Percentiles rank a stretch among this genome's conserved stretches.
These are phyloP conservation scores for Acipenser transmontanus DNA, from an alignment of 2,797 vertebrate genomes.

Conservation along the genomic window DNA sequence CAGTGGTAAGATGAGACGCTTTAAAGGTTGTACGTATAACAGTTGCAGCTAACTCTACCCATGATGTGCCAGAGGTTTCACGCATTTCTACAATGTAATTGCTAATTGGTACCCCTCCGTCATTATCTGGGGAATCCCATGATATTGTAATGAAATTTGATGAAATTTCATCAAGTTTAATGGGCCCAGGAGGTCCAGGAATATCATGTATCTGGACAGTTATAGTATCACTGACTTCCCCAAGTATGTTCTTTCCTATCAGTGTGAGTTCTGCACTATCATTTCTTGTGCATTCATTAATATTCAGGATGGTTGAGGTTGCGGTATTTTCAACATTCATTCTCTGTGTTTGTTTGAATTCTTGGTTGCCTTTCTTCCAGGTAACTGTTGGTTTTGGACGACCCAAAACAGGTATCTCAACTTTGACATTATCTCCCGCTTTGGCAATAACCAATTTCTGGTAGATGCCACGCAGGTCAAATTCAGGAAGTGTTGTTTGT, in stretches of 20 bases:
- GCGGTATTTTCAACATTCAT: conserved; percentile 79
- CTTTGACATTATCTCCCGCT: conserved; percentile 92
- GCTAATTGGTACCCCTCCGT: conserved; percentile 93
- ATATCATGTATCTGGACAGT: conserved; percentile 89
- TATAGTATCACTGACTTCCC: conserved; percentile 83
- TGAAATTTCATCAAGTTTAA: conserved; percentile 88
- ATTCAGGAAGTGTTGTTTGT: conserved; percentile 80
- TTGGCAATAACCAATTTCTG: conserved; percentile 85
- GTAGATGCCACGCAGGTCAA: conserved; percentile 87
- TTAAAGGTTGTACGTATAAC: conserved; percentile 92
- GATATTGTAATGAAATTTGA: conserved; percentile 82
- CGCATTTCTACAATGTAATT: conserved; percentile 90
- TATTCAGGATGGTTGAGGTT: conserved; percentile 78
- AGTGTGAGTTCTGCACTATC: conserved; percentile 83
- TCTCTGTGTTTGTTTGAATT: conserved; percentile 84
- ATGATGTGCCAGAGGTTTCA: conserved; percentile 84
- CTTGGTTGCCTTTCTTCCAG: conserved; percentile 84
- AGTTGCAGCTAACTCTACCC: conserved; percentile 80
- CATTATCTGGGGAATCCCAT: conserved; percentile 90
- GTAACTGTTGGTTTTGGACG: conserved; percentile 85
- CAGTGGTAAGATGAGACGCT: conserved; percentile 81
- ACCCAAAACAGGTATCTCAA: conserved; percentile 92
- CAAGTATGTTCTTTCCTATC: conserved; percentile 87
- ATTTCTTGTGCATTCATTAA: conserved; percentile 79
- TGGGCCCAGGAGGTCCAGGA: conserved; percentile 90